A percentile compares a stretch with the other conserved stretches of the same genome.
Conservation (phyloP, 2,113 vertebrate genomes). For the Craseonycteris thonglongyai region DNA sequence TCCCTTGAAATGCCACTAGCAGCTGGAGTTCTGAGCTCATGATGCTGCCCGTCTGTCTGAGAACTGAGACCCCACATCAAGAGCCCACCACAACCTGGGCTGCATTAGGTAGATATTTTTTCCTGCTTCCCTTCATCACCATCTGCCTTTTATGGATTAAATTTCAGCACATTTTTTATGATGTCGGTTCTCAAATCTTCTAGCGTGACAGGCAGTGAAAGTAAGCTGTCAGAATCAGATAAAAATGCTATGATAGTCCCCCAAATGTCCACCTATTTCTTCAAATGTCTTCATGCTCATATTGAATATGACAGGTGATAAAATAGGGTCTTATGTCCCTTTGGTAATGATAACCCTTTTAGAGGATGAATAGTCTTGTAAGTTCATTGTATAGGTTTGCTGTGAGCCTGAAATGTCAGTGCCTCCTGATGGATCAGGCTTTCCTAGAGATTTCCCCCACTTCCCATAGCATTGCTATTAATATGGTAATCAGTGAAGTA, state of each 20-base stretch:
- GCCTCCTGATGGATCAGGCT: background rate
- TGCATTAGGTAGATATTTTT: background rate
- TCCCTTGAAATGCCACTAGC: background rate
- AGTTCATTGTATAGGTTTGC: background rate
- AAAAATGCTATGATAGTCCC: background rate
- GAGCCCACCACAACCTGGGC: background rate
- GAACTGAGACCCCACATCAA: background rate
- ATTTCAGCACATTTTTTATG: background rate
- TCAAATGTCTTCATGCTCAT: background rate
- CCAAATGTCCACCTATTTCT: background rate
- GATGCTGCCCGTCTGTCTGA: rapidly evolving
- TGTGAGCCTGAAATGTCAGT: background rate
- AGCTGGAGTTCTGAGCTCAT: background rate
- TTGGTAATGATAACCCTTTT: background rate
- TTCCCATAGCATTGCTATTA: background rate
- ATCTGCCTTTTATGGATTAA: background rate
- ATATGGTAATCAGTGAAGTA: background rate
- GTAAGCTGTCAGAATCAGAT: constrained; percentile 13
- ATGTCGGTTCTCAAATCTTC: constrained; percentile 12
- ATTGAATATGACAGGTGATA: constrained; percentile 8
- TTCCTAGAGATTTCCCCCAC: background rate
- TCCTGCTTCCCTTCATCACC: background rate
- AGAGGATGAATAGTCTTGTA: background rate
- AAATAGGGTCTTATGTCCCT: background rate
- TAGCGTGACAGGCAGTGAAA: background rate